A percentile compares a stretch with the other conserved stretches of the same genome.
Conservation (phyloP, 2,888 invertebrate species). For the Ferdinandea cuprea region DNA sequence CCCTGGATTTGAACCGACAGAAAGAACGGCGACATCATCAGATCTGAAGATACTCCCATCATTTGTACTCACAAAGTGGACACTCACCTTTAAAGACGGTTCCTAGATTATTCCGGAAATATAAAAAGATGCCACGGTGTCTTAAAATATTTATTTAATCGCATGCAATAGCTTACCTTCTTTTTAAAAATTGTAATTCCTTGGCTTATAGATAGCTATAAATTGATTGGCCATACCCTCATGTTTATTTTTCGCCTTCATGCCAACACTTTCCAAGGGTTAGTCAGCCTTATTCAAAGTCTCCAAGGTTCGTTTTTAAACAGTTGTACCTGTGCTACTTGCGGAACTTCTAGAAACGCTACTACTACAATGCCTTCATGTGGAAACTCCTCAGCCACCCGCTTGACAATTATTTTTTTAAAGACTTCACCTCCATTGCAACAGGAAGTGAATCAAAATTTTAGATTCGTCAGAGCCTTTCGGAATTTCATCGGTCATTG, state of each 20-base stretch:
- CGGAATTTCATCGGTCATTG: conserved; percentile 5
- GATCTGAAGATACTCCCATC: too few relatives aligned
- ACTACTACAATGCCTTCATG: conserved; percentile 6
- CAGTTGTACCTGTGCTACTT: conserved; percentile 9
- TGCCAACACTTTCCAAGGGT: conserved; percentile 1
- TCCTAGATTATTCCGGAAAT: too few relatives aligned
- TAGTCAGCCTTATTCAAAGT: conserved; percentile 16
- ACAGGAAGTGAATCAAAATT: neutral
- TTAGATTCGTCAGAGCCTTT: conserved; percentile 8
- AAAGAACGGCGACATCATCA: too few relatives aligned
- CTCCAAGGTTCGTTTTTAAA: conserved; percentile 4
- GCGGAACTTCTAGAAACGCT: too few relatives aligned
- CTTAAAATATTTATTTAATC: too few relatives aligned
- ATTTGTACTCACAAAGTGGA: too few relatives aligned
- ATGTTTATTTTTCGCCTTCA: conserved; percentile 11
- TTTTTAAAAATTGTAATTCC: too few relatives aligned
- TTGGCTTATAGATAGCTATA: too few relatives aligned
- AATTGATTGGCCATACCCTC: conserved; percentile 12
- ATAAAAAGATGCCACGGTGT: too few relatives aligned
- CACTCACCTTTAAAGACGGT: too few relatives aligned
- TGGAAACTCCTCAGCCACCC: conserved; percentile 14
- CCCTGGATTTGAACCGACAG: too few relatives aligned
- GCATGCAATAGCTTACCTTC: too few relatives aligned
- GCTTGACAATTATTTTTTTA: neutral
- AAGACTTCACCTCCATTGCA: neutral